Evolutionary conservation across 2,888 invertebrate genomes (phyloP).

Genomic region (Drosophila quinaria): DNA sequence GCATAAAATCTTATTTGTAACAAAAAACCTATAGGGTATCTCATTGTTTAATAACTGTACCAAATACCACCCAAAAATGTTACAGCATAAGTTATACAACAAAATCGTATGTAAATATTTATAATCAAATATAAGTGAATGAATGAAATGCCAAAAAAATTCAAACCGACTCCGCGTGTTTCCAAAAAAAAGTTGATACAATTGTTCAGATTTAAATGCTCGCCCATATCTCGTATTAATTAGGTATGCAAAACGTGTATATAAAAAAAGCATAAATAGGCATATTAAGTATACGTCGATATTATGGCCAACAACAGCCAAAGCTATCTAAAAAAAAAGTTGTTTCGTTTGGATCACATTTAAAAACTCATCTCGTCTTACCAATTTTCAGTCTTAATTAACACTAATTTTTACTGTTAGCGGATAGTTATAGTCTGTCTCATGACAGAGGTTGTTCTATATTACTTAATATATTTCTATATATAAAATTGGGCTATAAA

Average conservation of each 20-base stretch:
- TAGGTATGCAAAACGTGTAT: slow-evolving; percentile 72
- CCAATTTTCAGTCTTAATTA: slow-evolving; percentile 34
- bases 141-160: not conserved
- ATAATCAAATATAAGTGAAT: slow-evolving; percentile 19
- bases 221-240: slow-evolving; percentile 26
- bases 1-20: too few relatives aligned
- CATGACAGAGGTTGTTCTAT: not conserved
- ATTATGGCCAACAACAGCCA: slow-evolving; percentile 4
- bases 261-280: slow-evolving; percentile 70
- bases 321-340: slow-evolving; percentile 21
- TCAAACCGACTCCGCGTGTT: not conserved
- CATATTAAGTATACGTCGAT: slow-evolving; percentile 17
- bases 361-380: not conserved
- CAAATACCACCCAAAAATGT: not conserved
- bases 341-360: slow-evolving; percentile 2
- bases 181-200: slow-evolving; percentile 12
- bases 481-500: not conserved
- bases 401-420: not conserved
- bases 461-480: not conserved
- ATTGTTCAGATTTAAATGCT: slow-evolving; percentile 15
- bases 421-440: not conserved
- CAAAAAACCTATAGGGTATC: not conserved
- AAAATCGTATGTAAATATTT: slow-evolving; percentile 24
- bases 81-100: slow-evolving; percentile 29
- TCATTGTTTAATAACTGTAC: not conserved